These are phyloP conservation scores for Rhingia campestris DNA, from an alignment of 2,888 invertebrate genomes.

Conservation along the genomic window DNA sequence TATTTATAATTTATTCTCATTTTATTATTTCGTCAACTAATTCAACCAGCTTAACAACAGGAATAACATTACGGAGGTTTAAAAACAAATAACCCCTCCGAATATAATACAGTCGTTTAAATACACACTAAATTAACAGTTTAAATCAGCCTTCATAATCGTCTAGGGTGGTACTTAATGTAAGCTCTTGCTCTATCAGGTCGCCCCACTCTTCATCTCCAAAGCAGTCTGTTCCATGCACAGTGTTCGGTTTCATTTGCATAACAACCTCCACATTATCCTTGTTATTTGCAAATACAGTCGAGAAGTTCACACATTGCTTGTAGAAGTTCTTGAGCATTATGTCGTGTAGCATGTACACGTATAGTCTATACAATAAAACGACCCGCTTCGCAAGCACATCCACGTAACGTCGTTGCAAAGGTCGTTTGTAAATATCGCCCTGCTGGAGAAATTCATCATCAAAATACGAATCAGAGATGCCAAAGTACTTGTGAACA, in stretches of 20 bases:
- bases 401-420: constrained; percentile 60
- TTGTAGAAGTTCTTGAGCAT: constrained; percentile 77
- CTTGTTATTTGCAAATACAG: constrained; percentile 73
- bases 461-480: constrained; percentile 75
- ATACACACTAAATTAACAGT: no score
- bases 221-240: constrained; percentile 75
- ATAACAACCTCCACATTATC: constrained; percentile 76
- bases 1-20: no score
- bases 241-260: constrained; percentile 75
- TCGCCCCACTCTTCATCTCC: constrained; percentile 72
- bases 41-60: no score
- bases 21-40: no score
- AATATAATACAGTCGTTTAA: no score
- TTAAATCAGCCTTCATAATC: neutral
- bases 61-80: no score
- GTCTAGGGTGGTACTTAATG: neutral
- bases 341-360: constrained; percentile 77
- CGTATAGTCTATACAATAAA: constrained; percentile 77
- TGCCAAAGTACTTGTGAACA: constrained; percentile 72
- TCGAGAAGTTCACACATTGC: constrained; percentile 76
- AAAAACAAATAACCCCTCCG: no score
- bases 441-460: constrained; percentile 29
- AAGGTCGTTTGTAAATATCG: constrained; percentile 74
- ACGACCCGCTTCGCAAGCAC: constrained; percentile 75
- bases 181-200: constrained; percentile 40